Evolutionary conservation across 2,888 invertebrate species (phyloP), one percentile per base, ranked within the genome.

Genomic region (Camponotus fellah): DNA sequence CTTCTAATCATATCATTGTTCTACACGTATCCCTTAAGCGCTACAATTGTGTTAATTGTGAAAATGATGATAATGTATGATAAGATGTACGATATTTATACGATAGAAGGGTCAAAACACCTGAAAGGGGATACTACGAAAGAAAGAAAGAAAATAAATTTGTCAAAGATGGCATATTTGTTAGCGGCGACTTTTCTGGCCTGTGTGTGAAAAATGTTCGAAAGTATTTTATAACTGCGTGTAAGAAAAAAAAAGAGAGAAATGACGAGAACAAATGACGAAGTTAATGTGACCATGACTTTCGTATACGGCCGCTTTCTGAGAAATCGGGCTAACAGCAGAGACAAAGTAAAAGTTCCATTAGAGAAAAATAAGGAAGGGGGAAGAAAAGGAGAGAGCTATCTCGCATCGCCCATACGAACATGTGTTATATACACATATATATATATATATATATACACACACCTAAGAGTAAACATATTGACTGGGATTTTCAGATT

Each of bases 1-100:
- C 92, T 93, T 92, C 81, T 89, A 86, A 88, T 92, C 92, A 91
- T 92, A 92, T 92, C 92, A 89, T 91, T 88, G 86, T 83, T 90
- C 89, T 88, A 87, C 85, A 86, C 90, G 88, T 91, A 88, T 89
- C 82, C 69, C 77, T 79, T 81, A 75, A 87, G 66, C 90, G 89
- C 85, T 85, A 77, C 90, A 86, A 87, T 90, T 86, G 86, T 86
- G 86, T 91, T 87, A 87, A 80, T 53, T 88, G 87, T 87, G 87
- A 85, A 88, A 88, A 84, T 79, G 86, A 85, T 83, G 76, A 76
- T 65, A 74, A 87, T 88, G 79, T 91, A 91, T 91, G 91, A 90
- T 91, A 88, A 64, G 68, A 79, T 90, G 86, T 88, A 91, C 86
- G 88, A 90, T 91, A 91, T 86, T 91, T 89, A 87, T 86, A 86